These are phyloP conservation scores for Drosophila anomelani DNA, from an alignment of 2,888 invertebrate genomes.

Conservation along the genomic window DNA sequence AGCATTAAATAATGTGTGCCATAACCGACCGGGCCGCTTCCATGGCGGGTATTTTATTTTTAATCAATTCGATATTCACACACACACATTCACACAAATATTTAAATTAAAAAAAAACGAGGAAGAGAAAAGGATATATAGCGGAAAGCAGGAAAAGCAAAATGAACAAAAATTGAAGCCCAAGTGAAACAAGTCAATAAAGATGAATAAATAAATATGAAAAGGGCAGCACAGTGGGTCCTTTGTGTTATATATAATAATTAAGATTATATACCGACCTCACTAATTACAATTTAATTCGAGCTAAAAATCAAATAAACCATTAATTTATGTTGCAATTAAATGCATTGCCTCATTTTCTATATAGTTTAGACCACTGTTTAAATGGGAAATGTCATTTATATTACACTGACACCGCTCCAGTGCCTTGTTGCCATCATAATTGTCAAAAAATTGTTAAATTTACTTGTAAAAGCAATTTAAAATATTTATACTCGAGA, in stretches of 20 bases:
- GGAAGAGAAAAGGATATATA: neutral
- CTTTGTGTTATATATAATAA: neutral
- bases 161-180: slow-evolving; percentile 17
- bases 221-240: slow-evolving; percentile 17
- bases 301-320: too few species aligned
- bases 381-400: slow-evolving; percentile 1
- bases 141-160: slow-evolving; percentile 11
- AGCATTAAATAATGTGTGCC: slow-evolving; percentile 49
- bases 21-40: slow-evolving; percentile 11
- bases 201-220: slow-evolving; percentile 26
- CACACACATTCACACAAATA: slow-evolving; percentile 20
- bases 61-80: slow-evolving; percentile 42
- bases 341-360: neutral
- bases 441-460: slow-evolving; percentile 32
- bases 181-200: slow-evolving; percentile 43
- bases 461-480: slow-evolving; percentile 48
- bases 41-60: slow-evolving; percentile 31
- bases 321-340: too few species aligned
- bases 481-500: slow-evolving; percentile 63
- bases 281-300: rapidly evolving
- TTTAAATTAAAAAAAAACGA: slow-evolving; percentile 36
- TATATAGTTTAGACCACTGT: neutral
- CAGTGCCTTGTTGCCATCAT: slow-evolving; percentile 22
- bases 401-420: slow-evolving; percentile 10
- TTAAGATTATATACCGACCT: neutral